These are phyloP conservation scores for Scolanthus callimorphus DNA, from an alignment of 92 coral and sea anemone genomes.

Conservation along the genomic window DNA sequence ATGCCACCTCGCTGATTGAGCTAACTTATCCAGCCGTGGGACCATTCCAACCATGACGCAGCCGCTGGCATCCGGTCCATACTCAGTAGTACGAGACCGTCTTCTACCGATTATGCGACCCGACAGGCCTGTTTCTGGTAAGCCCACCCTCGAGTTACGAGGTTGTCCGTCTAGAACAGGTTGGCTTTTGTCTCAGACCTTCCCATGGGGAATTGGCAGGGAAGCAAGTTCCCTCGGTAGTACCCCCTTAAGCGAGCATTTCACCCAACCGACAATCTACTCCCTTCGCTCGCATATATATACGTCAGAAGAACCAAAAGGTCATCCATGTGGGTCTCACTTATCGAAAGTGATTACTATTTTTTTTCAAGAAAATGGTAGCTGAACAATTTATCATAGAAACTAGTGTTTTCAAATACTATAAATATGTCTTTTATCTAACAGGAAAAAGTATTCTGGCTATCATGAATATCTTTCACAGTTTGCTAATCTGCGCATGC, in stretches of 20 bases:
- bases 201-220: conserved; percentile 98
- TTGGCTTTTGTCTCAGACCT: conserved; percentile 99
- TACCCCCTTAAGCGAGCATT: conserved; percentile 99
- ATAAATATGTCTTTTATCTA: too few relatives aligned
- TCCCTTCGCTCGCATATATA: too few relatives aligned
- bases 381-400: too few relatives aligned
- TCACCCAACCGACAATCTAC: conserved; percentile 92
- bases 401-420: too few relatives aligned
- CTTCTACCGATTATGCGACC: conserved; percentile 74
- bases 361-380: too few relatives aligned
- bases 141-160: conserved; percentile 87
- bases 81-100: conserved; percentile 28
- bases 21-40: conserved; percentile 94
- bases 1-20: conserved; percentile 98
- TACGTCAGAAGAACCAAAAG: too few relatives aligned
- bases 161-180: conserved; percentile 80
- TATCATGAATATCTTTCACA: too few relatives aligned
- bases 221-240: conserved; percentile 71
- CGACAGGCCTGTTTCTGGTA: conserved; percentile 99
- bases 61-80: conserved; percentile 79
- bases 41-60: conserved; percentile 99
- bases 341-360: too few relatives aligned
- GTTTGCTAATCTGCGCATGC: too few relatives aligned
- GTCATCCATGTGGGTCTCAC: too few relatives aligned
- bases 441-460: too few relatives aligned